Conservation (phyloP, 2,797 vertebrate genomes). For the Cryptoprocta ferox region DNA sequence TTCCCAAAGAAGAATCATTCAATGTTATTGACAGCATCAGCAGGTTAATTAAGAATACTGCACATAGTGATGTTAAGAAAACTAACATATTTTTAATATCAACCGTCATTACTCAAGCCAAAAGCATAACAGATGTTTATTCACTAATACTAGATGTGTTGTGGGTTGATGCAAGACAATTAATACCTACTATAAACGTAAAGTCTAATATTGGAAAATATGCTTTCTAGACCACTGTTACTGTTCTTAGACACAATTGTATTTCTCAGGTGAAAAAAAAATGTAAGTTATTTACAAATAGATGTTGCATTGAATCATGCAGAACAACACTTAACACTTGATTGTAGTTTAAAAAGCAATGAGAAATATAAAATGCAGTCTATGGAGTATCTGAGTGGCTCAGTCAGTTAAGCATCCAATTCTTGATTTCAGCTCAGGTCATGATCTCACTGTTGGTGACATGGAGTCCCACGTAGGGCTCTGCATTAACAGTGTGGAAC, state of each 20-base stretch:
- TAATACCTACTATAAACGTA: not conserved
- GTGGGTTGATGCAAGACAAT: not conserved
- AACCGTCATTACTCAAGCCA: slow-evolving; percentile 33
- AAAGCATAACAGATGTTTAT: slow-evolving; percentile 28
- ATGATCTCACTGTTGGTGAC: no score
- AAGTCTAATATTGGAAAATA: not conserved
- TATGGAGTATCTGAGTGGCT: no score
- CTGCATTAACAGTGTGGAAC: no score
- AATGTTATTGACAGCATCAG: not conserved
- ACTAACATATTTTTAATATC: slow-evolving; percentile 58
- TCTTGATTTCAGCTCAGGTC: no score
- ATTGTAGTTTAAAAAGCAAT: not conserved
- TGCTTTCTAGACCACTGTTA: not conserved
- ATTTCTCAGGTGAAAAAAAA: not conserved
- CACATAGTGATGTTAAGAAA: not conserved
- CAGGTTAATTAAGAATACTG: slow-evolving; percentile 52
- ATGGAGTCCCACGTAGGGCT: no score
- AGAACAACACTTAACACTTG: not conserved
- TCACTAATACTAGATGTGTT: not conserved
- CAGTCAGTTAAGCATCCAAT: no score
- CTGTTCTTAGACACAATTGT: not conserved
- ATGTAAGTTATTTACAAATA: not conserved
- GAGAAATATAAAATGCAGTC: not conserved
- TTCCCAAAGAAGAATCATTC: not conserved
- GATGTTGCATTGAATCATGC: not conserved